phyloP scores from a whole-genome alignment of 2,888 invertebrate species.

The Diarsia mendica region DNA sequence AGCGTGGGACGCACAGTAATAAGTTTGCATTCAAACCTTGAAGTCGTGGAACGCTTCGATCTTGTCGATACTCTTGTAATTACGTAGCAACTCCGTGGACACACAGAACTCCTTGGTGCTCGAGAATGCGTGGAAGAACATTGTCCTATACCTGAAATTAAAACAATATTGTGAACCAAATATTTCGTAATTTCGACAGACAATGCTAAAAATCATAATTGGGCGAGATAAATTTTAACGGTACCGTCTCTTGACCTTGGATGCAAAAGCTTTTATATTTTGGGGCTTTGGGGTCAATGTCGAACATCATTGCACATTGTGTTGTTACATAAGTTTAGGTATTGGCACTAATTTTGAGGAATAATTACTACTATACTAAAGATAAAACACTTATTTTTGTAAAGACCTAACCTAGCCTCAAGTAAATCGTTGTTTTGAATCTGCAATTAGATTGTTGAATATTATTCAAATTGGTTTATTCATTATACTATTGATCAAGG shows the following conservation, averaged over 20 bases:
- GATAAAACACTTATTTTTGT: not conserved
- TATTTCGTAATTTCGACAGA: conserved; percentile 44
- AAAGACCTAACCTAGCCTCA: not conserved
- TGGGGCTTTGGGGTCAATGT: conserved; percentile 77
- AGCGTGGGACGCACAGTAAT: conserved; percentile 42
- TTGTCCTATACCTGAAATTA: conserved; percentile 90
- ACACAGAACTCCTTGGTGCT: conserved; percentile 95
- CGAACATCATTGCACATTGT: conserved; percentile 56
- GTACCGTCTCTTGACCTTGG: conserved; percentile 66
- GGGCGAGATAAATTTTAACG: conserved; percentile 45
- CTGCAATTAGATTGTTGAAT: not conserved
- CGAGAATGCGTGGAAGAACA: conserved; percentile 96
- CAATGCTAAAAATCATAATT: conserved; percentile 59
- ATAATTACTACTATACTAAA: not conserved
- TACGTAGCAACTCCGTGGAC: conserved; percentile 93
- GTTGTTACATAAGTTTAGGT: conserved; percentile 43
- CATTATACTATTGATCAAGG: conserved; percentile 30
- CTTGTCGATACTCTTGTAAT: conserved; percentile 93
- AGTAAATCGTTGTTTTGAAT: not conserved
- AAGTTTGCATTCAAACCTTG: conserved; percentile 87
- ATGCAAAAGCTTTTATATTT: conserved; percentile 67
- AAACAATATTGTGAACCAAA: conserved; percentile 61
- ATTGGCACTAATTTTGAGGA: conserved; percentile 33
- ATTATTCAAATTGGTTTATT: not conserved
- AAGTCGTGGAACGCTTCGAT: conserved; percentile 93